These are phyloP conservation scores for Achroia grisella DNA, from an alignment of 1,140 invertebrate species.

Conservation along the genomic window DNA sequence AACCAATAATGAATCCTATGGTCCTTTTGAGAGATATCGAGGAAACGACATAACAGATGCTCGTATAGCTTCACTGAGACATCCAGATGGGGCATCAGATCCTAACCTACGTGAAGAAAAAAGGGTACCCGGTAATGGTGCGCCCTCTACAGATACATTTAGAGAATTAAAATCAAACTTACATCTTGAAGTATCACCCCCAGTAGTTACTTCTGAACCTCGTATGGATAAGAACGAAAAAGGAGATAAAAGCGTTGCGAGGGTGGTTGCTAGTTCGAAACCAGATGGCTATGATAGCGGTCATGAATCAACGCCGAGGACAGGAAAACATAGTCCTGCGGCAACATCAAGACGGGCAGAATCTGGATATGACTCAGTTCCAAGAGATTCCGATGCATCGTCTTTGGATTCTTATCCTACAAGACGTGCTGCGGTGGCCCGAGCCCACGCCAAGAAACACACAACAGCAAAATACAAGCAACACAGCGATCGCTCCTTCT, in stretches of 20 bases:
- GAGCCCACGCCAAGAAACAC: slow-evolving; percentile 73
- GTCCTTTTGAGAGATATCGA: slow-evolving; percentile 60
- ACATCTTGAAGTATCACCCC: slow-evolving; percentile 70
- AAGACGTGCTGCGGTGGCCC: slow-evolving; percentile 77
- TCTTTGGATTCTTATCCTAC: slow-evolving; percentile 86
- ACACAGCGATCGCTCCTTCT: slow-evolving; percentile 77
- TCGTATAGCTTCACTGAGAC: slow-evolving; percentile 83
- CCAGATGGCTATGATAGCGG: slow-evolving; percentile 86
- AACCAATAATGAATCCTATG: slow-evolving; percentile 57
- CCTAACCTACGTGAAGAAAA: slow-evolving; percentile 86
- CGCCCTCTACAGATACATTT: slow-evolving; percentile 74
- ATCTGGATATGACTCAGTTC: slow-evolving; percentile 92
- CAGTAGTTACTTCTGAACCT: slow-evolving; percentile 66
- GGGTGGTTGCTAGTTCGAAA: slow-evolving; percentile 65
- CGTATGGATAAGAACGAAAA: slow-evolving; percentile 59
- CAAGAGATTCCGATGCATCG: slow-evolving; percentile 89
- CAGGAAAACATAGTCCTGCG: slow-evolving; percentile 83
- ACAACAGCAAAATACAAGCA: slow-evolving; percentile 72
- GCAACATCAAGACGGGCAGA: slow-evolving; percentile 83
- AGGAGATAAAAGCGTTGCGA: slow-evolving; percentile 54
- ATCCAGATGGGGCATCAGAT: slow-evolving; percentile 93
- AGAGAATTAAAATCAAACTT: slow-evolving; percentile 76
- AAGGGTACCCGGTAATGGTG: slow-evolving; percentile 80
- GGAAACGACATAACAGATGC: slow-evolving; percentile 71
- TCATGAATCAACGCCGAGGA: slow-evolving; percentile 84